Percentiles rank a stretch among this genome's conserved stretches.
These are phyloP conservation scores for Lycocorax pyrrhopterus DNA, from an alignment of 2,113 vertebrate genomes.

Conservation along the genomic window DNA sequence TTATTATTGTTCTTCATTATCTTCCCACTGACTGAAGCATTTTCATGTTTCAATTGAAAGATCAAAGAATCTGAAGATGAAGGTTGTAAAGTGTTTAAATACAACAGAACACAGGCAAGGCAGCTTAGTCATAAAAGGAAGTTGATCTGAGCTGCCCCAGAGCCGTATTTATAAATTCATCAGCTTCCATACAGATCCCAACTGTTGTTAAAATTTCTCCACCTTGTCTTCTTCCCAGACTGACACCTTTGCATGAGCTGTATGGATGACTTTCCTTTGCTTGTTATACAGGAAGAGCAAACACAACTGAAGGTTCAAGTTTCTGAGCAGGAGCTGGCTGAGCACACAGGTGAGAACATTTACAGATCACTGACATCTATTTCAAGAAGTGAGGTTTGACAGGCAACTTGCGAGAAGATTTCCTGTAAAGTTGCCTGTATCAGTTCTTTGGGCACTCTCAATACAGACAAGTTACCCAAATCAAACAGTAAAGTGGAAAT, in stretches of 20 bases:
- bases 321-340: not conserved
- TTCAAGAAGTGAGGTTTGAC: not conserved
- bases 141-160: not conserved
- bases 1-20: slow-evolving; percentile 5
- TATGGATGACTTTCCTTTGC: not conserved
- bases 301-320: not conserved
- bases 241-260: not conserved
- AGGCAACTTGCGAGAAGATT: not conserved
- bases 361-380: not conserved
- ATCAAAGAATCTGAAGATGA: not conserved
- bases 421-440: not conserved
- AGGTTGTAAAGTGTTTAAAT: not conserved
- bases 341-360: not conserved
- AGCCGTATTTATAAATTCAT: not conserved
- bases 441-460: not conserved
- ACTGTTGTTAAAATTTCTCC: not conserved
- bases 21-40: not conserved
- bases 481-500: not conserved
- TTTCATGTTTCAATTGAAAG: not conserved
- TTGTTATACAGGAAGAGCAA: not conserved
- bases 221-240: not conserved
- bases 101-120: not conserved
- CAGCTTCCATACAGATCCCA: not conserved
- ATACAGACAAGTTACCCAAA: not conserved
- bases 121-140: not conserved